Evolutionary conservation across 2,888 invertebrate genomes (phyloP).

Genomic region (Serrognathus titanus): DNA sequence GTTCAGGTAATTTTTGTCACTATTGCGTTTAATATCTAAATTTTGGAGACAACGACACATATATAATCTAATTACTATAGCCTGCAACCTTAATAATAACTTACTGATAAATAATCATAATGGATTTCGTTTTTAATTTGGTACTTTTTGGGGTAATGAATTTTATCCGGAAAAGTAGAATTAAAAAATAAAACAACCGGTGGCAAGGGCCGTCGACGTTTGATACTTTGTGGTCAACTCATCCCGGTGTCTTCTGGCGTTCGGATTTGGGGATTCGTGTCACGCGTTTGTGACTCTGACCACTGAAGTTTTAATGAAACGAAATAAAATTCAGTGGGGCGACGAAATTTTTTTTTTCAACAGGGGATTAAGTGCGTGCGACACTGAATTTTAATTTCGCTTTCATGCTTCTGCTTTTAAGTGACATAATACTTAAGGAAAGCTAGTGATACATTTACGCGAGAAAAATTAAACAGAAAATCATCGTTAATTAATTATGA

Average conservation of each 20-base stretch:
- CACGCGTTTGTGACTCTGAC: background rate
- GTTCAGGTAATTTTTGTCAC: constrained; percentile 30
- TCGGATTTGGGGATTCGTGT: background rate
- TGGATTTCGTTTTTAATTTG: too few species aligned
- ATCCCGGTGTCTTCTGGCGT: too few species aligned
- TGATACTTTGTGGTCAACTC: too few species aligned
- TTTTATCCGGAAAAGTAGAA: too few species aligned
- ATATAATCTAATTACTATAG: constrained; percentile 32
- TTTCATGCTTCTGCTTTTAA: constrained; percentile 14
- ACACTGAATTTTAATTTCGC: background rate
- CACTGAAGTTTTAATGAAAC: constrained; percentile 1
- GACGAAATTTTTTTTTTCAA: background rate
- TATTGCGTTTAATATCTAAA: constrained; percentile 36
- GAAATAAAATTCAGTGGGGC: background rate
- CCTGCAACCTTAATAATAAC: constrained; percentile 14
- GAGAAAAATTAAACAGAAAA: constrained; percentile 41
- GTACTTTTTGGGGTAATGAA: too few species aligned
- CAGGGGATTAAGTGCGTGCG: background rate
- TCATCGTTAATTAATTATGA: constrained; percentile 59
- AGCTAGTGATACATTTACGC: constrained; percentile 47
- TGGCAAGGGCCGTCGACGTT: too few species aligned
- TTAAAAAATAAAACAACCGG: too few species aligned
- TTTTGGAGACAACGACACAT: constrained; percentile 51
- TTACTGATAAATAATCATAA: constrained; percentile 7
- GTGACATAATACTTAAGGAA: constrained; percentile 20